Evolutionary conservation across 2,888 invertebrate species (phyloP).

Genomic region (Lasioglossum marginatum): DNA sequence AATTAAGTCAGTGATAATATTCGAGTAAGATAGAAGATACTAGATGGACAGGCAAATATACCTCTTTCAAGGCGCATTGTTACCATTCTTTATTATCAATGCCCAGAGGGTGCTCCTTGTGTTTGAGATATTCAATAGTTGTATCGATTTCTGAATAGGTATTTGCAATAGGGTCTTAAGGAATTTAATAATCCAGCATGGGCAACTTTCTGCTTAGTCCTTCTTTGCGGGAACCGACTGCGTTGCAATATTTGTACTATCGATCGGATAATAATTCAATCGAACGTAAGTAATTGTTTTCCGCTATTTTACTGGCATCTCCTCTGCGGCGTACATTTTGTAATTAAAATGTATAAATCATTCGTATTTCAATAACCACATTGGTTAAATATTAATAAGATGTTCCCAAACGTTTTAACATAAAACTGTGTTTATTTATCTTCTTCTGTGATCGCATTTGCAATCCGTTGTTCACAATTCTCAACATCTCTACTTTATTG

Average conservation of each 20-base stretch:
- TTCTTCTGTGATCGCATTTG: not conserved
- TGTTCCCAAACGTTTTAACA: not conserved
- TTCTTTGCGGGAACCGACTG: conserved; percentile 72
- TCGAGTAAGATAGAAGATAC: not conserved
- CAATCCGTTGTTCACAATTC: not conserved
- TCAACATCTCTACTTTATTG: not conserved
- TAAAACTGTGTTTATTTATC: not conserved
- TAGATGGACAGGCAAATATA: conserved; percentile 25
- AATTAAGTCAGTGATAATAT: conserved; percentile 14
- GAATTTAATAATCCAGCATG: conserved; percentile 84
- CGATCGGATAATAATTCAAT: conserved; percentile 80
- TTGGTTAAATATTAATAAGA: not conserved
- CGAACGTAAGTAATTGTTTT: conserved; percentile 58
- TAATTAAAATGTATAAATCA: not conserved
- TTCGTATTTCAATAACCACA: not conserved
- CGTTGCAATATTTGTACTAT: conserved; percentile 68
- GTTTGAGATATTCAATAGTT: conserved; percentile 83
- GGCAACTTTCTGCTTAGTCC: conserved; percentile 80
- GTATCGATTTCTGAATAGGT: conserved; percentile 83
- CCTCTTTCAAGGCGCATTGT: conserved; percentile 35
- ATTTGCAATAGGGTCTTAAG: conserved; percentile 82
- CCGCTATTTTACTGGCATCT: conserved; percentile 2
- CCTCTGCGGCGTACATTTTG: not conserved
- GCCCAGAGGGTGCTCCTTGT: conserved; percentile 68
- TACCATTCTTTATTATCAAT: conserved; percentile 47